phyloP scores from a whole-genome alignment of 2,888 invertebrate species.

The Synergus umbraculus region DNA sequence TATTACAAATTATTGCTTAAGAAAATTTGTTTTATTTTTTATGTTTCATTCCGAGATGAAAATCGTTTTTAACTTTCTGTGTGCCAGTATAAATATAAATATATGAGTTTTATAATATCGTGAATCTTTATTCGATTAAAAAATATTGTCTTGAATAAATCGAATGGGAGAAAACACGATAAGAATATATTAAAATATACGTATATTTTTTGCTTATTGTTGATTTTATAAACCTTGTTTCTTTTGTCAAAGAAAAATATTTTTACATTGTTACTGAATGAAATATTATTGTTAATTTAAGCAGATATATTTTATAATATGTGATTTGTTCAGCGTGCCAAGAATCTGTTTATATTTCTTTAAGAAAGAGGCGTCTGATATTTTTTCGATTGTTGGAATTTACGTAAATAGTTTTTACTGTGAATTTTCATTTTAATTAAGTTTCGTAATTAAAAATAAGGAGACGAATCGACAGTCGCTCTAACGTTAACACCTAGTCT shows the following conservation, averaged over 20 bases:
- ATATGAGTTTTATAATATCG: not conserved
- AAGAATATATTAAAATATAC: not conserved
- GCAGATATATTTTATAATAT: not conserved
- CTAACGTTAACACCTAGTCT: constrained; percentile 67
- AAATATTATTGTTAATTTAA: not conserved
- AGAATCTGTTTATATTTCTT: constrained; percentile 22
- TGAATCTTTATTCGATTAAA: not conserved
- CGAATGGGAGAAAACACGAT: not conserved
- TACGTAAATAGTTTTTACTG: not conserved
- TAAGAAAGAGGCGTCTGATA: not conserved
- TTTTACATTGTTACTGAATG: not conserved
- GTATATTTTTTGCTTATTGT: not conserved
- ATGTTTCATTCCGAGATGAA: not conserved
- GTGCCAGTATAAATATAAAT: constrained; percentile 61
- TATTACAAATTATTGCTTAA: not conserved
- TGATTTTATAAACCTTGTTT: not conserved
- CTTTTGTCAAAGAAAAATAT: not conserved
- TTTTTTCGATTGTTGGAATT: not conserved
- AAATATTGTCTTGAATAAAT: not conserved
- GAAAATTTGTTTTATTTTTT: not conserved
- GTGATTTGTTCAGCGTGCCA: constrained; percentile 43
- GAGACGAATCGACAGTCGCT: constrained; percentile 4
- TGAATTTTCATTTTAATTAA: constrained; percentile 29
- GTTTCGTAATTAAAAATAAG: not conserved
- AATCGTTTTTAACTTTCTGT: constrained; percentile 58